Conservation (phyloP, 2,797 vertebrate species). For the Chaetodon trifasciatus region DNA sequence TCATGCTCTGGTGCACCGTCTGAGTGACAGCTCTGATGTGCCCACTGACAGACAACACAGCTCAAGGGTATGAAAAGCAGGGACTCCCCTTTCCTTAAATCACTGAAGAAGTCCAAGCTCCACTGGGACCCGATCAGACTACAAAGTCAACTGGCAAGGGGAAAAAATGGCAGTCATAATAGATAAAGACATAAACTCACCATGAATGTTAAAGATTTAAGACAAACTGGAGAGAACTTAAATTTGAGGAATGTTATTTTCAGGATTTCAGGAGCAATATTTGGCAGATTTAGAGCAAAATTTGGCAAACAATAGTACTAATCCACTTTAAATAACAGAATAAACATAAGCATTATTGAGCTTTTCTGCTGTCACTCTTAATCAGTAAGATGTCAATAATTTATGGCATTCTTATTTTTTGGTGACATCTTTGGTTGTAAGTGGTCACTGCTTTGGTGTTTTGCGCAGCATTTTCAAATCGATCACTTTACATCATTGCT, state of each 20-base stretch:
- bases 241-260: neutral
- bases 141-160: conserved; percentile 32
- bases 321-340: neutral
- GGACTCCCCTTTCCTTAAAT: conserved; percentile 51
- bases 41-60: conserved; percentile 64
- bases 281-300: too few species aligned
- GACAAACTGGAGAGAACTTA: neutral
- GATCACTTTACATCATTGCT: conserved; percentile 24
- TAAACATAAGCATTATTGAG: neutral
- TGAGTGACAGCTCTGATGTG: conserved; percentile 71
- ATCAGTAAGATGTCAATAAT: neutral
- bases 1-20: conserved; percentile 54
- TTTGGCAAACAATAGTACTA: neutral
- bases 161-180: conserved; percentile 9
- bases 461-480: conserved; percentile 15
- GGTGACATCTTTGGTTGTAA: neutral
- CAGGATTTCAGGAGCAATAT: neutral
- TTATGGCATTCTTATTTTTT: neutral
- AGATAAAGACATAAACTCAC: conserved; percentile 25
- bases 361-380: neutral
- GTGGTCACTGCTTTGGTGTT: neutral
- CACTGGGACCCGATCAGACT: conserved; percentile 46
- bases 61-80: conserved; percentile 56
- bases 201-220: conserved; percentile 3
- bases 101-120: conserved; percentile 34